A percentile compares a stretch with the other conserved stretches of the same genome.
Evolutionary conservation across 2,113 vertebrate genomes (phyloP).

Genomic region (Solea senegalensis): DNA sequence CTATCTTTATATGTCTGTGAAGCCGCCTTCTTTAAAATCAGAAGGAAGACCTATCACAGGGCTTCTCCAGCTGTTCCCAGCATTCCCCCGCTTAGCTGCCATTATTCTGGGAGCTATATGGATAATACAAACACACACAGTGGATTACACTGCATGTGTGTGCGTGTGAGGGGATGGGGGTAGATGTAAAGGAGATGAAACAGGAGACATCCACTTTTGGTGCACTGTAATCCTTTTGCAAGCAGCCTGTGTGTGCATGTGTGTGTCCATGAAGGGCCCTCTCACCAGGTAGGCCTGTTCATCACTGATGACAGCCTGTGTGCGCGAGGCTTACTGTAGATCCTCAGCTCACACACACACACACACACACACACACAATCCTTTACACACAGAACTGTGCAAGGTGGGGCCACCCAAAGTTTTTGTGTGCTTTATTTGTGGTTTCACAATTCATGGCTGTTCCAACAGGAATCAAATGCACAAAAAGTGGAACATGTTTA

Average conservation of each 20-base stretch:
- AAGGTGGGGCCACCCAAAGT: constrained; percentile 55
- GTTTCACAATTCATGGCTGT: constrained; percentile 57
- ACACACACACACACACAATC: constrained; percentile 26
- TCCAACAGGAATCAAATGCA: constrained; percentile 47
- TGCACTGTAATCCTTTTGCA: constrained; percentile 59
- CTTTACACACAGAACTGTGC: constrained; percentile 5
- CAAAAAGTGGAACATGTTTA: constrained; percentile 51
- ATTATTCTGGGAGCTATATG: constrained; percentile 34
- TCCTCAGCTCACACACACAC: constrained; percentile 28
- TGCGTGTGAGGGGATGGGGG: background rate
- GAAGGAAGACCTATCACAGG: constrained; percentile 32
- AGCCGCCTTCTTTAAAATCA: background rate
- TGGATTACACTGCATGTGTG: constrained; percentile 35
- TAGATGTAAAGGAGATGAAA: constrained; percentile 35
- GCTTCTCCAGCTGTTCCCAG: constrained; percentile 64
- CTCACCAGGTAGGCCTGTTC: constrained; percentile 55
- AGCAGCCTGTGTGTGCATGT: constrained; percentile 19
- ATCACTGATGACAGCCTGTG: constrained; percentile 53
- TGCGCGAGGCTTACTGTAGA: constrained; percentile 48
- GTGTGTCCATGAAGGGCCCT: constrained; percentile 29
- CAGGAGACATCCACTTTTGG: constrained; percentile 48
- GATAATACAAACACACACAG: constrained; percentile 52
- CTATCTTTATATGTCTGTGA: background rate
- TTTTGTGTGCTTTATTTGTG: constrained; percentile 36
- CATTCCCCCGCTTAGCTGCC: constrained; percentile 24